Evolutionary conservation across 2,888 invertebrate species (phyloP), one percentile per base, ranked within the genome.

Genomic region (Antheraea yamamai): DNA sequence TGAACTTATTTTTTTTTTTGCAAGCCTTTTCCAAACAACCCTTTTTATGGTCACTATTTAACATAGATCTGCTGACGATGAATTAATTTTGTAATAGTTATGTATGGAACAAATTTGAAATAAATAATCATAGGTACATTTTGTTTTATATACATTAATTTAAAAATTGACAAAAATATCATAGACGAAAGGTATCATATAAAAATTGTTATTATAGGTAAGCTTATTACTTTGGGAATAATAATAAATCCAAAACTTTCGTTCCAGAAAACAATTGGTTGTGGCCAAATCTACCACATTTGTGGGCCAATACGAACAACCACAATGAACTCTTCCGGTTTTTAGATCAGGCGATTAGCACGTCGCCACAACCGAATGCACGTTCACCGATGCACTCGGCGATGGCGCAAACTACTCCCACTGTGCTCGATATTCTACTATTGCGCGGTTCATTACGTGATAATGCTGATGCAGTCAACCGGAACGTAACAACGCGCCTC

Each of bases 321-420:
- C 91, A 92, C 0, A 81, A 84, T 12, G 85, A 90, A 79, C 81
- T 95, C 72, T 91, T 95, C 82, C 81, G 82, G 79, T 95, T 85
- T 89, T 88, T 95, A 82, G 95, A 95, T 83, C 82, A 83, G 18
- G 90, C 90, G 47, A 92, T 95, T 79, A 81, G 87, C 77, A 87
- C 88, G 74, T 92, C 95, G 72, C 93, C 92, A 35, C 91, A 84
- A 72, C 87, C 91, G 0, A 81, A 90, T 75, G 90, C 92, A 26
- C 91, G 93, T 3, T 93, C 95, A 16, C 95, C 95, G 0, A 85
- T 96, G 81, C 95, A 95, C 89, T 96, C 97, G 0, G 96, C 97
- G 14, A 97, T 97, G 97, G 97, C 97, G 0, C 96, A 97, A 89
- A 93, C 97, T 72, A 97, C 97, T 0, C 96, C 97, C 0, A 96